phyloP scores from a whole-genome alignment of 2,888 invertebrate genomes.

The Aphodius sticticus region DNA sequence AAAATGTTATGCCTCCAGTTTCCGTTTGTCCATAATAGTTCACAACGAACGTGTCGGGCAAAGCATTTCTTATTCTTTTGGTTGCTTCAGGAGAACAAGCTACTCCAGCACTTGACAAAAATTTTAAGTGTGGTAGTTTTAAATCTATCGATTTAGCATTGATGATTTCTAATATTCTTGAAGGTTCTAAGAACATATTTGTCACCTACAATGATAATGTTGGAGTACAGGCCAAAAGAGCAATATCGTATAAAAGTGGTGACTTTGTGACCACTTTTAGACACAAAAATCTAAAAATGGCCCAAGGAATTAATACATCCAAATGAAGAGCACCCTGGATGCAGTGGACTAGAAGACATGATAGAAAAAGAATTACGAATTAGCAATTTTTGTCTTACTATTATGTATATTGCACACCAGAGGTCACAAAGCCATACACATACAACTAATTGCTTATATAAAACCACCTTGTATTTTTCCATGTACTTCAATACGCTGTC shows the following conservation, averaged over 20 bases:
- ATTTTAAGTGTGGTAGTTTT: conserved; percentile 49
- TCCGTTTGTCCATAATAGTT: conserved; percentile 57
- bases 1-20: conserved; percentile 42
- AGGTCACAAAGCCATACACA: no score
- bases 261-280: no score
- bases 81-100: conserved; percentile 45
- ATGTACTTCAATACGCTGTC: conserved; percentile 21
- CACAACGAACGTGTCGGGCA: not conserved
- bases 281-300: no score
- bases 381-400: no score
- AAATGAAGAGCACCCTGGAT: no score
- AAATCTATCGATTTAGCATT: conserved; percentile 50
- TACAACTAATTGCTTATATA: no score
- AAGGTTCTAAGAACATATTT: conserved; percentile 48
- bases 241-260: no score
- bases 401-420: no score
- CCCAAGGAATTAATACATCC: no score
- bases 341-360: no score
- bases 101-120: conserved; percentile 50
- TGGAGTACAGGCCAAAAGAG: no score
- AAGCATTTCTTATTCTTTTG: not conserved
- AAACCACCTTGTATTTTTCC: conserved; percentile 17
- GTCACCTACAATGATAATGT: conserved; percentile 47
- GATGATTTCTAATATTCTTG: conserved; percentile 48
- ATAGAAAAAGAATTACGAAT: no score